Evolutionary conservation across 2,888 invertebrate genomes (phyloP).

Genomic region (Sinohyriopsis cumingii): DNA sequence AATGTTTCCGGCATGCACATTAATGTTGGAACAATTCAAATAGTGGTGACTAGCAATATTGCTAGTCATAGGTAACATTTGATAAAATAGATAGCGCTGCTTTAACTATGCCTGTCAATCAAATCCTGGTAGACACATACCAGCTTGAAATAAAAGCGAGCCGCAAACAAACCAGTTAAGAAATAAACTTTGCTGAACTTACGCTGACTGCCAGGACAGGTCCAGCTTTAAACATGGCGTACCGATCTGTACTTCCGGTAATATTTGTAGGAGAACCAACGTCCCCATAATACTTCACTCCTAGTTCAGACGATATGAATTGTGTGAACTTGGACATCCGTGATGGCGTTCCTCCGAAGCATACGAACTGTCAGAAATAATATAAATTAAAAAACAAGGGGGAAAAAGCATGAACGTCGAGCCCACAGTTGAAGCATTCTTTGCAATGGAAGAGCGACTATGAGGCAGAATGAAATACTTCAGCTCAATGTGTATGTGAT

Average conservation of each 20-base stretch:
- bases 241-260: conserved; percentile 87
- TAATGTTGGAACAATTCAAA: too few species aligned
- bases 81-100: too few species aligned
- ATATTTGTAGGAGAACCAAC: conserved; percentile 80
- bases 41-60: too few species aligned
- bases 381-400: not conserved
- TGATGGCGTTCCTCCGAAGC: conserved; percentile 95
- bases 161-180: not conserved
- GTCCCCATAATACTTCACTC: conserved; percentile 13
- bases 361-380: conserved; percentile 83
- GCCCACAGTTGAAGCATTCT: not conserved
- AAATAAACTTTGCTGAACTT: conserved; percentile 21
- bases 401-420: too few species aligned
- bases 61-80: too few species aligned
- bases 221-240: conserved; percentile 97
- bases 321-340: conserved; percentile 94
- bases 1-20: too few species aligned
- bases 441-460: too few species aligned
- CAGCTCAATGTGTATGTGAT: not conserved
- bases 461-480: not conserved
- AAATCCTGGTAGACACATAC: not conserved
- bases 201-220: conserved; percentile 86
- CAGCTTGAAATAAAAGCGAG: not conserved
- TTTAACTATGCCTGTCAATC: too few species aligned
- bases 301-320: conserved; percentile 91